phyloP scores from a whole-genome alignment of 2,113 vertebrate species.

The Diadophis punctatus region DNA sequence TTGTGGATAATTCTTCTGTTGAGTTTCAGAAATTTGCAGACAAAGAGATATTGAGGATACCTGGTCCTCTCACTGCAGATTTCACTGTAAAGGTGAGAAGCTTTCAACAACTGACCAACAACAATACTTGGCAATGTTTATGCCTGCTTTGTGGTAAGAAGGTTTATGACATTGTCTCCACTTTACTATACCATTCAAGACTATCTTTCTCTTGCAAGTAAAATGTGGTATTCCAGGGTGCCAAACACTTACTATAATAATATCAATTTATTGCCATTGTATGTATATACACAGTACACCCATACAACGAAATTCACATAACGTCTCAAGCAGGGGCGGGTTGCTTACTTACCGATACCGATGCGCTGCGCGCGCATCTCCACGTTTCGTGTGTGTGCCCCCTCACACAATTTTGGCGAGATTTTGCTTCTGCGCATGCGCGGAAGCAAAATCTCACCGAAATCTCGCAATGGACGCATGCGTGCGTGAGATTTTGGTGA shows the following conservation, averaged over 20 bases:
- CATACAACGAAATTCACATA: no score
- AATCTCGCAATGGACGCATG: no score
- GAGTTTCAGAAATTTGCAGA: slow-evolving; percentile 92
- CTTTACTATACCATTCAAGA: background rate
- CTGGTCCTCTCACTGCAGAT: slow-evolving; percentile 87
- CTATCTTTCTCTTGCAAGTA: background rate
- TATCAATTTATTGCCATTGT: no score
- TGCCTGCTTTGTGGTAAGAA: background rate
- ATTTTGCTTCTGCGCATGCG: no score
- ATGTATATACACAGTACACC: no score
- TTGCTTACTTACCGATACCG: no score
- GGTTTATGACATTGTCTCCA: background rate
- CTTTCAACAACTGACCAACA: background rate
- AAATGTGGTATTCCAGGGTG: background rate
- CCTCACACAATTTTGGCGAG: no score
- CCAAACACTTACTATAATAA: background rate
- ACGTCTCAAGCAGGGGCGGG: no score
- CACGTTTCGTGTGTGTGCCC: no score
- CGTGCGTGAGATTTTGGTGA: no score
- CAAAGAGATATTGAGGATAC: slow-evolving; percentile 87
- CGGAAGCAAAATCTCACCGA: no score
- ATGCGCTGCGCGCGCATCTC: no score
- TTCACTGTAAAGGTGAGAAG: slow-evolving; percentile 89
- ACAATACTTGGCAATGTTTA: background rate
- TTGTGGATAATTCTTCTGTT: slow-evolving; percentile 87